Conservation (phyloP, 2,888 invertebrate species). For the Odontomyia ornata region DNA sequence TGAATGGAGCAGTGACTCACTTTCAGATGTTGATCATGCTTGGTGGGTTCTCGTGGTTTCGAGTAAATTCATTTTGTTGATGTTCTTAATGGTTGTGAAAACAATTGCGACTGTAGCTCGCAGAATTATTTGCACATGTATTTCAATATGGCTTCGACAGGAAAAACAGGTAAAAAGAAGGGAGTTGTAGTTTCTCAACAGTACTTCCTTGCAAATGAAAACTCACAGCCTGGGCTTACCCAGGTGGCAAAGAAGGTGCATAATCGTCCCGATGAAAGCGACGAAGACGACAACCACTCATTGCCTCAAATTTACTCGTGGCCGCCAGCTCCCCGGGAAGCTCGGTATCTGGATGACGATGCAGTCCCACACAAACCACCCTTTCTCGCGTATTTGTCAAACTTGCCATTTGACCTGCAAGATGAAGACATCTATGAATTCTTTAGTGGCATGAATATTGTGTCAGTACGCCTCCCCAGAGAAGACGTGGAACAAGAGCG, state of each 20-base stretch:
- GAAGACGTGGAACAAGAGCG: slow-evolving; percentile 77
- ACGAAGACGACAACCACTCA: slow-evolving; percentile 69
- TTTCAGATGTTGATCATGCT: too few relatives aligned
- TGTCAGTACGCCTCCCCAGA: slow-evolving; percentile 74
- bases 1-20: too few relatives aligned
- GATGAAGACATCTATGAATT: slow-evolving; percentile 84
- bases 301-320: slow-evolving; percentile 66
- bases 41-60: too few relatives aligned
- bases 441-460: slow-evolving; percentile 67
- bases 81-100: too few relatives aligned
- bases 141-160: slow-evolving; percentile 79
- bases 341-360: slow-evolving; percentile 85
- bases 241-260: slow-evolving; percentile 62
- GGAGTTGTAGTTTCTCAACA: slow-evolving; percentile 83
- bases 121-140: slow-evolving; percentile 51
- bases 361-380: slow-evolving; percentile 86
- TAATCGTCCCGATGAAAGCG: slow-evolving; percentile 86
- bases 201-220: slow-evolving; percentile 80
- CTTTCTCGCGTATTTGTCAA: slow-evolving; percentile 88
- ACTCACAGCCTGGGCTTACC: slow-evolving; percentile 65
- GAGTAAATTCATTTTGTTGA: too few relatives aligned
- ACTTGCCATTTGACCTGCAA: slow-evolving; percentile 90
- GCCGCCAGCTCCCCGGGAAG: slow-evolving; percentile 92
- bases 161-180: slow-evolving; percentile 89
- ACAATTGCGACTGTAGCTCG: too few relatives aligned